Evolutionary conservation across 2,888 invertebrate genomes (phyloP).

Genomic region (Dicycla oo): DNA sequence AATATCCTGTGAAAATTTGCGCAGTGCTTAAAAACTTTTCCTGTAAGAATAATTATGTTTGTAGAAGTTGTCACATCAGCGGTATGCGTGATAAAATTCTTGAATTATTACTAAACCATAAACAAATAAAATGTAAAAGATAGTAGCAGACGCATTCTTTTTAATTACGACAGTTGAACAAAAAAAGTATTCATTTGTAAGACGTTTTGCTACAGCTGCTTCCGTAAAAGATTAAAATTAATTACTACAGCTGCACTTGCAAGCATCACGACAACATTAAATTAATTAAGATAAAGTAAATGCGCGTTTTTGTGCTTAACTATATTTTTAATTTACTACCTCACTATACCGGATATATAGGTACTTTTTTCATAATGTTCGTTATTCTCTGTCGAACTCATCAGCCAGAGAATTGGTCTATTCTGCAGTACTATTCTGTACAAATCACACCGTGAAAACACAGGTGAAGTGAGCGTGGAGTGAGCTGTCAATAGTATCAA

Average conservation of each 20-base stretch:
- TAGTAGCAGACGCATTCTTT: conserved; percentile 25
- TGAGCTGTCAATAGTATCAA: background rate
- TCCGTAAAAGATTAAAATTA: conserved; percentile 45
- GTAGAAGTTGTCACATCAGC: no score
- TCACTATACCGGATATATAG: conserved; percentile 22
- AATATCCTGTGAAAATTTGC: no score
- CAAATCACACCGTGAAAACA: no score
- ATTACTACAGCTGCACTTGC: conserved; percentile 44
- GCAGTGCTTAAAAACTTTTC: no score
- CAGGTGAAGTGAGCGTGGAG: background rate
- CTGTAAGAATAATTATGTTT: no score
- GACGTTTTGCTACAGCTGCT: conserved; percentile 34
- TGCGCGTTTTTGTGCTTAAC: conserved; percentile 24
- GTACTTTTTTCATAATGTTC: background rate
- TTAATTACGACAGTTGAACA: conserved; percentile 27
- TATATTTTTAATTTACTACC: conserved; percentile 5
- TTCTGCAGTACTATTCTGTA: no score
- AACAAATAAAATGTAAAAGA: conserved; percentile 24
- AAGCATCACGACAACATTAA: conserved; percentile 40
- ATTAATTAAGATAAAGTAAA: conserved; percentile 47
- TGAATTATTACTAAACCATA: conserved; percentile 1
- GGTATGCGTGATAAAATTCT: background rate
- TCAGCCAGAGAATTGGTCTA: background rate
- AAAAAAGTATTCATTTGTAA: conserved; percentile 19
- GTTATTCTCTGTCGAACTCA: conserved; percentile 8